Evolutionary conservation across 2,888 invertebrate genomes (phyloP), one percentile per base, ranked within the genome.

Genomic region (Kuschelorhynchus macadamiae): DNA sequence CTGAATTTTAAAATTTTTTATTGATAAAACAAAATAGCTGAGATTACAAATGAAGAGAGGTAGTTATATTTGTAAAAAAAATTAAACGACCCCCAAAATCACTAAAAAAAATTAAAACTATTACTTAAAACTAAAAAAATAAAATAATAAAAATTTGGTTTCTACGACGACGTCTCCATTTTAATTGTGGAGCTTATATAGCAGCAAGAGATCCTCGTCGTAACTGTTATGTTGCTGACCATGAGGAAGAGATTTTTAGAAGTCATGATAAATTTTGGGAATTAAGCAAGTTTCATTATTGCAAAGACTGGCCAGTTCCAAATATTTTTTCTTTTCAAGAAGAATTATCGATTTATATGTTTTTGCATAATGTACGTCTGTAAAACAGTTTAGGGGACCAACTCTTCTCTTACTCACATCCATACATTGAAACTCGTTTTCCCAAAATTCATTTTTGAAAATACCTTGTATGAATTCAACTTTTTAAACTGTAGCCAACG

Each of bases 361-460:
- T 11, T 36, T 36, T 11, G 3, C 3, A 36, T 3, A 36, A 3
- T n/a, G 5, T 7, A n/a, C 36, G 3, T n/a, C n/a, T n/a, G n/a
- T n/a, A n/a, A n/a, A n/a, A 36, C 3, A n/a, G 11, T 11, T 36
- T 12, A 11, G 5, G 5, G 36, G 11, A 2, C 36, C 2, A 3
- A 4, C 36, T n/a, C 36, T 3, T 36, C 11, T 36, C 12, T 12
- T 36, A 7, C 5, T 36, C 3, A 12, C 11, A 3, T 2, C 12
- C 3, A 36, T 7, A 36, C 36, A 11, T 36, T 36, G 36, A 32
- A 7, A 36, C 20, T 50, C 25, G 30, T 32, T 11, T 12, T 50
- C 50, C 50, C 50, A 50, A 17, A 30, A 30, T 32, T 50, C 33
- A 9, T 50, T 33, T 17, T 50, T 50, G 17, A 14, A 32, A 20